These are phyloP conservation scores for Tolmerus cingulatus DNA, from an alignment of 2,888 invertebrate genomes.

Conservation along the genomic window DNA sequence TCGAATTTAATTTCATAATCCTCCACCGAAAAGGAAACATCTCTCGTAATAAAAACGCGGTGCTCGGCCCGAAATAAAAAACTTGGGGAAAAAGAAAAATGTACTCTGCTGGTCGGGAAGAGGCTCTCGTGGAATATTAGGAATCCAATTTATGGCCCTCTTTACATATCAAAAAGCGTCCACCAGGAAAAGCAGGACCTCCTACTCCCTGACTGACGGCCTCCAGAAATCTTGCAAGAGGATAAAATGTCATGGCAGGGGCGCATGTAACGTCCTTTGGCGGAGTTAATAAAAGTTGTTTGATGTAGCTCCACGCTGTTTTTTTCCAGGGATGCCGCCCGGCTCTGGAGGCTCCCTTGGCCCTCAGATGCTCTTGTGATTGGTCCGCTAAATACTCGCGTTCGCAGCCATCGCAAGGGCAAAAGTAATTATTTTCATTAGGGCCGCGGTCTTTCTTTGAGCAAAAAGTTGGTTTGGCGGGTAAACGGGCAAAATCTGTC, in stretches of 20 bases:
- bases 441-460: not conserved
- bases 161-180: slow-evolving; percentile 41
- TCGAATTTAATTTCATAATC: slow-evolving; percentile 16
- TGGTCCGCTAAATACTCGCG: not conserved
- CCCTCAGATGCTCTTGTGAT: not conserved
- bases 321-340: not conserved
- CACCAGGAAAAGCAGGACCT: not conserved
- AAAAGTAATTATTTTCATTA: not conserved
- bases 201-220: not conserved
- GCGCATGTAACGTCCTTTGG: not conserved
- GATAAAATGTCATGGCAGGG: not conserved
- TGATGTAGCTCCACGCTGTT: not conserved
- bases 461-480: not conserved
- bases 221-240: not conserved
- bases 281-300: slow-evolving; percentile 25
- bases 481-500: not conserved
- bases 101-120: not conserved
- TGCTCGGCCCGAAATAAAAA: not conserved
- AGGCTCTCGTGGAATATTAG: slow-evolving; percentile 31
- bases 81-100: not conserved
- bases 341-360: not conserved
- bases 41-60: not conserved
- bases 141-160: slow-evolving; percentile 37
- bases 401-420: not conserved
- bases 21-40: not conserved